These are phyloP conservation scores for Euthynnus affinis DNA, from an alignment of 2,797 vertebrate genomes.

Conservation along the genomic window DNA sequence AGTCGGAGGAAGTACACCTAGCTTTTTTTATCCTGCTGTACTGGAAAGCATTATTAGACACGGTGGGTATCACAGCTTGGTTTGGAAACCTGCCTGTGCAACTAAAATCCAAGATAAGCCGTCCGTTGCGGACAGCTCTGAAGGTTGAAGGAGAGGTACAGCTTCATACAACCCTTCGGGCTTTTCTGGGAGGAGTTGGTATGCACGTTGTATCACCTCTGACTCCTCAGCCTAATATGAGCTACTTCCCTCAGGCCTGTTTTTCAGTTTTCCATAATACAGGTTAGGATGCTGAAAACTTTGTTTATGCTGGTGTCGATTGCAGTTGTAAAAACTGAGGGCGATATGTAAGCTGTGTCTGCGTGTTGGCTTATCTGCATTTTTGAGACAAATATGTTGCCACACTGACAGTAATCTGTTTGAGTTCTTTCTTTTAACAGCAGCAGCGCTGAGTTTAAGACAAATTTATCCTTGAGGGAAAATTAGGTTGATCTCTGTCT, in stretches of 20 bases:
- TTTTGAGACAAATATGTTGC: not conserved
- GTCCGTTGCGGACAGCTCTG: slow-evolving; percentile 16
- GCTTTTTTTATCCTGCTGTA: slow-evolving; percentile 41
- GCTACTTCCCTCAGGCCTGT: not conserved
- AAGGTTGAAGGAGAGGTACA: slow-evolving; percentile 28
- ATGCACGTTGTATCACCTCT: slow-evolving; percentile 18
- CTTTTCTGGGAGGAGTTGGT: slow-evolving; percentile 24
- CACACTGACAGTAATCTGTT: not conserved
- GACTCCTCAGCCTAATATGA: not conserved
- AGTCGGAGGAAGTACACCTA: slow-evolving; percentile 35
- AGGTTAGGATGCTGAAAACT: not conserved
- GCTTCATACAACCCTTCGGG: slow-evolving; percentile 17
- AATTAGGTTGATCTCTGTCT: not conserved
- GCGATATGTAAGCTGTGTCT: not conserved
- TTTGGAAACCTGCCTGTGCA: slow-evolving; percentile 49
- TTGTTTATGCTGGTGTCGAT: not conserved
- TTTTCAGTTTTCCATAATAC: not conserved
- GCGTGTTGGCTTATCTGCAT: not conserved
- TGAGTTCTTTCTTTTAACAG: not conserved
- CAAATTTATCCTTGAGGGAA: not conserved
- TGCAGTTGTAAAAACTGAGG: not conserved
- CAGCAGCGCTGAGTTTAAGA: not conserved
- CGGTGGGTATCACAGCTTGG: slow-evolving; percentile 52
- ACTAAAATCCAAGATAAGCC: slow-evolving; percentile 44
- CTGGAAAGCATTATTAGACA: slow-evolving; percentile 55